Conservation (phyloP, 2,113 vertebrate species). For the Orthochromis malagaraziensis region DNA sequence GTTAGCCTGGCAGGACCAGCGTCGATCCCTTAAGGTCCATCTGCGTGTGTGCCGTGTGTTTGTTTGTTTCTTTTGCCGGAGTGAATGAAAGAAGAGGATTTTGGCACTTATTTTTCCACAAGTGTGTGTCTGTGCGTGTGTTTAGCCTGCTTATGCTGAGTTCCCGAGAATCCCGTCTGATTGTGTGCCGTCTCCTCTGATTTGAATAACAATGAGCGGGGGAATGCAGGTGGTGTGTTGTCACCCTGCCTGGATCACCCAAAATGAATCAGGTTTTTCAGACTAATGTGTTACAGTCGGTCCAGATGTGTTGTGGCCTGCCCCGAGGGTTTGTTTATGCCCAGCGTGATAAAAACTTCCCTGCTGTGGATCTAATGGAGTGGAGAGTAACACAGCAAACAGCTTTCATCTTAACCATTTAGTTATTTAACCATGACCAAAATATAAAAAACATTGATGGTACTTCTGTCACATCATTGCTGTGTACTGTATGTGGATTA, state of each 20-base stretch:
- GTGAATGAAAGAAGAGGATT: neutral
- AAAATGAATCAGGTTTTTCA: constrained; percentile 12
- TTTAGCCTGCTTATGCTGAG: neutral
- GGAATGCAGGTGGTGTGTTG: constrained; percentile 39
- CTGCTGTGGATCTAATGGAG: constrained; percentile 26
- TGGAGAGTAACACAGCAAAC: neutral
- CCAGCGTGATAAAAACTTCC: neutral
- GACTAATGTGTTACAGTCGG: neutral
- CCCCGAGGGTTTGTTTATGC: constrained; percentile 26
- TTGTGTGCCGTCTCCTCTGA: constrained; percentile 37
- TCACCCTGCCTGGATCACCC: constrained; percentile 22
- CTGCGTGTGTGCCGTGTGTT: neutral
- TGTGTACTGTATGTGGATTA: neutral
- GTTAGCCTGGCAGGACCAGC: neutral
- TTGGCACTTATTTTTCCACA: neutral
- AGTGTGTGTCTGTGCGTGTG: neutral
- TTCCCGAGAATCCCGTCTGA: constrained; percentile 25
- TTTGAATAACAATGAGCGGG: constrained; percentile 61
- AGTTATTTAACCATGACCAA: neutral
- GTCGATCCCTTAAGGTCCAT: neutral
- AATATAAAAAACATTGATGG: neutral
- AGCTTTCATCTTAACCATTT: neutral
- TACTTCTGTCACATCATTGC: neutral
- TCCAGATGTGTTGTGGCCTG: constrained; percentile 43
- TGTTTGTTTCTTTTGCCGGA: neutral